Evolutionary conservation across 2,888 invertebrate species (phyloP).

Genomic region (Pyrrhia umbra): DNA sequence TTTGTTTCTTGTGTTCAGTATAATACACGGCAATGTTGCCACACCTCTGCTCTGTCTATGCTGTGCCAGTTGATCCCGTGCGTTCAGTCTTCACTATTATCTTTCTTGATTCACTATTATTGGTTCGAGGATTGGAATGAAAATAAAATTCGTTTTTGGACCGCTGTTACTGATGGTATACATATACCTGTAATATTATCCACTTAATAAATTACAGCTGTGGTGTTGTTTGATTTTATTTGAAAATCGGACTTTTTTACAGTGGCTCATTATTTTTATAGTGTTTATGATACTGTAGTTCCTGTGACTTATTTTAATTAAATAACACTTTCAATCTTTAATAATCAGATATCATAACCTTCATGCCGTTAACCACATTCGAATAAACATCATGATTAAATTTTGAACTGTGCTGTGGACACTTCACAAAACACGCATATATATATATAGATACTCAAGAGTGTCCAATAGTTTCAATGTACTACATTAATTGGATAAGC

Average conservation of each 20-base stretch:
- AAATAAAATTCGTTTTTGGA: conserved; percentile 72
- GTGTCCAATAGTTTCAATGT: no score
- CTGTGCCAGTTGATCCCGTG: conserved; percentile 59
- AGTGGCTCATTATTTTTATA: no score
- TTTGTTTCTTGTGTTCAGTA: conserved; percentile 4
- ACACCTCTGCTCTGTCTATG: conserved; percentile 5
- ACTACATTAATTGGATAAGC: background rate
- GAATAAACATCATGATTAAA: no score
- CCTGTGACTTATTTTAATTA: no score
- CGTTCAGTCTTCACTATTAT: conserved; percentile 67
- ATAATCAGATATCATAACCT: no score
- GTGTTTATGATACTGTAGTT: no score
- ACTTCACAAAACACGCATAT: no score
- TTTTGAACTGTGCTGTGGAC: no score
- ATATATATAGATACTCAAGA: no score
- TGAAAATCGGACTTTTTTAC: no score
- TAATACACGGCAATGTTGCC: background rate
- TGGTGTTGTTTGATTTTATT: conserved; percentile 36
- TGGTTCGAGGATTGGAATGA: conserved; percentile 64
- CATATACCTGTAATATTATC: conserved; percentile 44
- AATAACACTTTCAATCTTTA: no score
- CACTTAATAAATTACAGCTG: background rate
- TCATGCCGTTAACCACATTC: no score
- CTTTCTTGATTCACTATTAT: conserved; percentile 62
- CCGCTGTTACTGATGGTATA: conserved; percentile 58